Evolutionary conservation across 1,140 invertebrate species (phyloP), one percentile per base, ranked within the genome.

Genomic region (Elysia chlorotica): DNA sequence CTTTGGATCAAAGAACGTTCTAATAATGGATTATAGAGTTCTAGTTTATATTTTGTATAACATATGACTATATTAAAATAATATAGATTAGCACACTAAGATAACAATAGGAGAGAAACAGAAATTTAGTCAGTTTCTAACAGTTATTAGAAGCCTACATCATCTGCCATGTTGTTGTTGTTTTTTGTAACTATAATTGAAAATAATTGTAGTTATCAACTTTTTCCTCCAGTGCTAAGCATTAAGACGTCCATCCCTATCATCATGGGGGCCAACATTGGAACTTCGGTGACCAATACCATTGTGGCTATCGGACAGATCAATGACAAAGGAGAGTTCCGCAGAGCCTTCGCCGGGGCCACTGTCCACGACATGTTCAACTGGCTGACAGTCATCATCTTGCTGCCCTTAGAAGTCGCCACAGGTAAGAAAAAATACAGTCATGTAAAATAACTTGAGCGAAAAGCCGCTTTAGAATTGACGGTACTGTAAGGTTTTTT

Each of bases 341-440:
- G 89, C 54, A 74, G 89, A 65, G 89, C 90, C 2, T 91, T 91
- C 80, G 89, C 89, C 31, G 89, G 88, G 0, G 90, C 90, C 25
- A 90, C 90, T 21, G 88, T 91, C 1, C 90, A 91, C 77, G 90
- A 91, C 78, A 90, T 90, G 88, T 90, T 90, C 81, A 90, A 90
- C 80, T 89, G 89, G 88, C 71, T 90, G 53, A 85, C 85, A 6
- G 90, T 90, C 3, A 65, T 89, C 19, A 78, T 90, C 17, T 77
- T 90, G 6, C 78, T 90, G 14, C 89, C 89, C 1, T 21, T 90
- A 19, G 90, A 90, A 77, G 76, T 86, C 2, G 61, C 75, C 2
- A 82, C 85, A 30, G 84, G 84, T 85, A 75, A 57, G 76, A 54
- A 17, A 31, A 5, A 59, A n/a, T 25, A 59, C n/a, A n/a, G 41